Base-by-base conservation (phyloP, 2,888 invertebrate genomes). In the Cepaea hortensis region DNA sequence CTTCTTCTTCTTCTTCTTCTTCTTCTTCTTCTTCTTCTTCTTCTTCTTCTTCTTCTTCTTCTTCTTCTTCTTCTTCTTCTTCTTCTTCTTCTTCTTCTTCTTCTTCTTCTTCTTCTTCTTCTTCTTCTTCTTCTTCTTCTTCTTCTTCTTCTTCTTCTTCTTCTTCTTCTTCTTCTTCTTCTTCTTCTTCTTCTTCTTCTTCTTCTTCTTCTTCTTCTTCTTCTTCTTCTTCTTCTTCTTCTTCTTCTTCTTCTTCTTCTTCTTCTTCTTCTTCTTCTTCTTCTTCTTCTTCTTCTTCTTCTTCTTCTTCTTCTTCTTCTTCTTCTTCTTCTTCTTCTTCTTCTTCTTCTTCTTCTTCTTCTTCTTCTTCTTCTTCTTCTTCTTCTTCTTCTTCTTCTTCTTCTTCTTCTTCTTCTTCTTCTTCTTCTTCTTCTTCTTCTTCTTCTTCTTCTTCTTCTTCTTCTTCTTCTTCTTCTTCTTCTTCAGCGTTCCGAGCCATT, bases 181-280 rank as follows among this genome's bases (percentile, higher is more conserved):
- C 72, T 81, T 80, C 55, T 55, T 73, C 72, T 35, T 72, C 75
- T 65, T 72, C 72, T 79, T 77, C 62, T 85, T 75, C 62, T 79
- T 55, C 55, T 55, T 55, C 55, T 55, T 73, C 81, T 77, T 76
- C 81, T 85, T 86, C 86, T 84, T 81, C 87, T 72, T 48, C 68
- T 83, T 82, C 82, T 82, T 48, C 50, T 20, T 50, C 55, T 79
- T 23, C 55, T 55, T 50, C 79, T 79, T 23, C 55, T 55, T 50
- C 79, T 50, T 23, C 20, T 55, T 9, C 79, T 79, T n/a, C 79
- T 79, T 79, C 50, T 79, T 55, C 79, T 46, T 79, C 79, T 79
- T 55, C 55, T 79, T 50, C 79, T 79, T 50, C 55, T 55, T 79
- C 79, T 79, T 55, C 55, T 55, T 79, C 79, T 79, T 55, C 55